These are phyloP conservation scores for Platysternon megacephalum DNA, from an alignment of 2,113 vertebrate species.

Conservation along the genomic window DNA sequence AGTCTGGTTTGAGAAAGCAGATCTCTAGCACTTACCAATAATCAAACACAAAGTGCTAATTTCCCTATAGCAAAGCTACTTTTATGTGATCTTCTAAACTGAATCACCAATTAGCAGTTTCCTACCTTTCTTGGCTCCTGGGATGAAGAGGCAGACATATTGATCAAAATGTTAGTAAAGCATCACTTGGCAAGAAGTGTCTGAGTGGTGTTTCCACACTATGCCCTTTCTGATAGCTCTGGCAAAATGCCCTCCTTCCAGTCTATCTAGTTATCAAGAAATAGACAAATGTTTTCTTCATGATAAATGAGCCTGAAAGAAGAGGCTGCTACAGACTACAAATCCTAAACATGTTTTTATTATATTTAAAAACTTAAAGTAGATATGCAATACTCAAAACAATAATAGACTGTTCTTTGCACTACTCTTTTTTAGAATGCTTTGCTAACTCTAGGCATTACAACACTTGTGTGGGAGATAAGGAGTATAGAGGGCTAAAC, in stretches of 20 bases:
- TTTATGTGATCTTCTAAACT: conserved; percentile 30
- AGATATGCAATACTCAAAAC: neutral
- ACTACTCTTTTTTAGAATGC: neutral
- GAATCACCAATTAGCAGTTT: conserved; percentile 61
- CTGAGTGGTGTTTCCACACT: conserved; percentile 46
- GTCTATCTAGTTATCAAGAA: conserved; percentile 1
- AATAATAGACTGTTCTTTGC: neutral
- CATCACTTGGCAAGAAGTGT: conserved; percentile 35
- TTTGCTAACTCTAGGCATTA: neutral
- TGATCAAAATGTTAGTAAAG: conserved; percentile 62
- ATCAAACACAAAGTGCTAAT: neutral
- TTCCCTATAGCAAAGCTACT: neutral
- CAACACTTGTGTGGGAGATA: neutral
- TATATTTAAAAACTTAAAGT: neutral
- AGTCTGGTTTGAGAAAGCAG: neutral
- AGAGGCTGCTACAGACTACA: neutral
- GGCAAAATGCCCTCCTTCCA: neutral
- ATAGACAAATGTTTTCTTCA: conserved; percentile 1
- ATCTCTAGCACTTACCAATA: neutral
- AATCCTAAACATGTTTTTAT: neutral
- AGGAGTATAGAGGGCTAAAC: neutral
- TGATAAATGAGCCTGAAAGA: neutral
- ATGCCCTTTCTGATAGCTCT: neutral
- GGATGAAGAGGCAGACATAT: conserved; percentile 59
- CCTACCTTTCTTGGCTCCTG: conserved; percentile 22